phyloP scores from a whole-genome alignment of 1,140 invertebrate species.

The Drosophila lacteicornis region DNA sequence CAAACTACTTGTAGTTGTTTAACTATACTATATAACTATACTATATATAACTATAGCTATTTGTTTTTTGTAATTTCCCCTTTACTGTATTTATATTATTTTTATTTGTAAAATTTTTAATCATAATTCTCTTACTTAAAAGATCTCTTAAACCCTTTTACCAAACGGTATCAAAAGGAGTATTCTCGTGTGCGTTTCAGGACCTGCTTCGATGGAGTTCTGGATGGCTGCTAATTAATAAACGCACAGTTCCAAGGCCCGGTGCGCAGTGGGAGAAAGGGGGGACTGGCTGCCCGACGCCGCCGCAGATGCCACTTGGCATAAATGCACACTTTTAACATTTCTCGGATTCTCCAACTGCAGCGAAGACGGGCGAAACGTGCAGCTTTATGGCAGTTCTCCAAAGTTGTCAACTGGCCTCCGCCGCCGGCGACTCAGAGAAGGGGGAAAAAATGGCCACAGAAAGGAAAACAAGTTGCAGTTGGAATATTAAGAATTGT shows the following conservation, averaged over 20 bases:
- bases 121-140: not conserved
- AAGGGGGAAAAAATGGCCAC: slow-evolving; percentile 20
- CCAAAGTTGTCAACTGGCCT: slow-evolving; percentile 49
- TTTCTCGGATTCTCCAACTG: slow-evolving; percentile 83
- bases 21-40: no score
- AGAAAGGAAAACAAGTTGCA: slow-evolving; percentile 67
- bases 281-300: slow-evolving; percentile 42
- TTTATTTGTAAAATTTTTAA: not conserved
- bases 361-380: slow-evolving; percentile 63
- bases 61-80: no score
- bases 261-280: slow-evolving; percentile 24
- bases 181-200: slow-evolving; percentile 13
- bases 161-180: not conserved
- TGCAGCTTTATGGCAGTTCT: slow-evolving; percentile 77
- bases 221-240: slow-evolving; percentile 75
- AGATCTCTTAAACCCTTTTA: not conserved
- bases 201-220: slow-evolving; percentile 31
- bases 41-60: no score
- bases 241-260: slow-evolving; percentile 54
- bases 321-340: slow-evolving; percentile 83
- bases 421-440: slow-evolving; percentile 20
- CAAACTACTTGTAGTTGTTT: no score
- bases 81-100: no score
- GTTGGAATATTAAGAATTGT: slow-evolving; percentile 80
- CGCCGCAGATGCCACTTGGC: slow-evolving; percentile 76